Conservation (phyloP, 2,113 vertebrate genomes). For the Grantiella picta region DNA sequence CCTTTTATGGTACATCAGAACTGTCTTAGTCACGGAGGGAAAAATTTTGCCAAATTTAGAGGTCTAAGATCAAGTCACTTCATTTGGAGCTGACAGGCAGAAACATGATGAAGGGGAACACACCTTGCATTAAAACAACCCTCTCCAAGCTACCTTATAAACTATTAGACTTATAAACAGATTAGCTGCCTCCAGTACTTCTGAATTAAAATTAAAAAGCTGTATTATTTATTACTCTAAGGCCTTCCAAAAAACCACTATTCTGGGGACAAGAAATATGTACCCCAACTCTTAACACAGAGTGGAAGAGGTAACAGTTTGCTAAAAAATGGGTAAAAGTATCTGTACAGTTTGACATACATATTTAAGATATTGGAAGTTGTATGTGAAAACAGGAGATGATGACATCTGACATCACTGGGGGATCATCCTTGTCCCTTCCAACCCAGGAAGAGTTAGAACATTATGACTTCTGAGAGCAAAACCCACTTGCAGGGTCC, state of each 20-base stretch:
- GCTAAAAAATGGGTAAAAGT: background rate
- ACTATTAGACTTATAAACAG: background rate
- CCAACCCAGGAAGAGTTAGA: background rate
- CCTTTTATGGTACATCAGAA: background rate
- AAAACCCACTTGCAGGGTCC: background rate
- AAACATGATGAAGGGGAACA: background rate
- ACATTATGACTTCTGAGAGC: background rate
- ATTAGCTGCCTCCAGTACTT: background rate
- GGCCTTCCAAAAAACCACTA: background rate
- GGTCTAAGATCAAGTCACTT: background rate
- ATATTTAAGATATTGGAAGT: background rate
- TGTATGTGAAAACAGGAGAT: background rate
- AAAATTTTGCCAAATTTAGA: background rate
- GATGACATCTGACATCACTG: background rate
- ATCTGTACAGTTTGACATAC: background rate
- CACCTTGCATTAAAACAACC: background rate
- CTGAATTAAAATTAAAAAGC: background rate
- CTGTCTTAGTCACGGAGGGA: background rate
- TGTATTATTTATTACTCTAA: background rate
- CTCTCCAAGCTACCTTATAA: background rate
- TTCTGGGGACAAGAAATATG: background rate
- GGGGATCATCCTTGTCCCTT: background rate
- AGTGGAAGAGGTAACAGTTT: background rate
- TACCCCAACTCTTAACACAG: background rate
- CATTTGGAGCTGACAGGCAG: background rate